These are phyloP conservation scores for Drosophila bocqueti DNA, from an alignment of 1,140 invertebrate species.

Conservation along the genomic window DNA sequence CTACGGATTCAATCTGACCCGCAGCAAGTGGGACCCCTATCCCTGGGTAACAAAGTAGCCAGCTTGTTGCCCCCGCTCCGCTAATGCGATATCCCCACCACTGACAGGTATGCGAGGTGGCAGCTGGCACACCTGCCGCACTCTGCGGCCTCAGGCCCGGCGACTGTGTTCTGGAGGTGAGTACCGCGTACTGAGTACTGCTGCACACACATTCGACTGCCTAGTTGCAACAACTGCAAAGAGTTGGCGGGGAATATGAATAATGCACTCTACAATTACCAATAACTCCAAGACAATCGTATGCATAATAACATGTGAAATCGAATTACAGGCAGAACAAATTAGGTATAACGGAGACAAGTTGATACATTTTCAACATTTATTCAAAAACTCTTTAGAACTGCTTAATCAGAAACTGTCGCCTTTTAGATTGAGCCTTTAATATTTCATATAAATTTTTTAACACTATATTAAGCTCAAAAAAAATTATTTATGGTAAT, in stretches of 20 bases:
- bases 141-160: slow-evolving; percentile 86
- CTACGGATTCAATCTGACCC: slow-evolving; percentile 88
- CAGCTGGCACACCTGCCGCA: slow-evolving; percentile 85
- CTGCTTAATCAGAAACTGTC: not conserved
- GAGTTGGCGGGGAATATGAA: not conserved
- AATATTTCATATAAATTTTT: not conserved
- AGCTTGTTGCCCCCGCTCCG: slow-evolving; percentile 6
- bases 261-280: too few relatives aligned
- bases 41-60: slow-evolving; percentile 87
- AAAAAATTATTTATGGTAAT: not conserved
- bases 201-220: slow-evolving; percentile 2
- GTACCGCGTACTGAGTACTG: slow-evolving; percentile 24
- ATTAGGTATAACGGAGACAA: not conserved
- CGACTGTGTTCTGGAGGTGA: slow-evolving; percentile 88
- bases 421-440: not conserved
- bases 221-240: slow-evolving; percentile 10
- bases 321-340: not conserved
- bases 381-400: not conserved
- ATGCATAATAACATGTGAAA: not conserved
- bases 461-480: not conserved
- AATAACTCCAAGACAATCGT: not conserved
- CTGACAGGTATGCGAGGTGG: slow-evolving; percentile 85
- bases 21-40: slow-evolving; percentile 90
- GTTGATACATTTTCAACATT: not conserved
- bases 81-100: slow-evolving; percentile 57